Conservation (phyloP, 2,113 vertebrate genomes). For the Lutjanus erythropterus region DNA sequence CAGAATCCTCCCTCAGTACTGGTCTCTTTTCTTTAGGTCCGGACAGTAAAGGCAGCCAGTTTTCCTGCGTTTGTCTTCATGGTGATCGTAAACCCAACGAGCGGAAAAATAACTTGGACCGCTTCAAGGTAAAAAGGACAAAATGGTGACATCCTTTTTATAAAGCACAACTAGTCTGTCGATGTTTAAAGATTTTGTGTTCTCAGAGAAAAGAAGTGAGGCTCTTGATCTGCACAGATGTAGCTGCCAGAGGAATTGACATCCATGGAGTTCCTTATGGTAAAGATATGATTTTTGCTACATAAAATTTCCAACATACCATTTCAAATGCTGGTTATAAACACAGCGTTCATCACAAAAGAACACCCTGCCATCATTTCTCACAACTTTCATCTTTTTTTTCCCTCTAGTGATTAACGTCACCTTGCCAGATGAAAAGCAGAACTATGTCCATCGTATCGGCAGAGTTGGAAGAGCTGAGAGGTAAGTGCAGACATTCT, state of each 20-base stretch:
- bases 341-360: neutral
- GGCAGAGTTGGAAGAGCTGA: constrained; percentile 97
- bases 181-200: constrained; percentile 7
- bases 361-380: neutral
- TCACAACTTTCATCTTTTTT: neutral
- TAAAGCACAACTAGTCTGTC: neutral
- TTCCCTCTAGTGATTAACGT: constrained; percentile 93
- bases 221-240: constrained; percentile 96
- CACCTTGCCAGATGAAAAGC: constrained; percentile 98
- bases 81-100: constrained; percentile 97
- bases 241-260: constrained; percentile 98
- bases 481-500: constrained; percentile 81
- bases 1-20: neutral
- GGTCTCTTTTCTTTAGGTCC: constrained; percentile 85
- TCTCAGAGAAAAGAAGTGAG: constrained; percentile 92
- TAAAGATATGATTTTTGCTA: no score
- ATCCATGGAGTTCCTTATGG: constrained; percentile 95
- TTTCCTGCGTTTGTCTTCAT: constrained; percentile 98
- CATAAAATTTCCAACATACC: no score
- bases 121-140: constrained; percentile 91
- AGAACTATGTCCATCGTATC: constrained; percentile 98
- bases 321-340: no score
- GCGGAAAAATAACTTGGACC: constrained; percentile 95
- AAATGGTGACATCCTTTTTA: neutral
- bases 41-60: constrained; percentile 94